Conservation (phyloP, 2,113 vertebrate species). For the Spea multiplicata region DNA sequence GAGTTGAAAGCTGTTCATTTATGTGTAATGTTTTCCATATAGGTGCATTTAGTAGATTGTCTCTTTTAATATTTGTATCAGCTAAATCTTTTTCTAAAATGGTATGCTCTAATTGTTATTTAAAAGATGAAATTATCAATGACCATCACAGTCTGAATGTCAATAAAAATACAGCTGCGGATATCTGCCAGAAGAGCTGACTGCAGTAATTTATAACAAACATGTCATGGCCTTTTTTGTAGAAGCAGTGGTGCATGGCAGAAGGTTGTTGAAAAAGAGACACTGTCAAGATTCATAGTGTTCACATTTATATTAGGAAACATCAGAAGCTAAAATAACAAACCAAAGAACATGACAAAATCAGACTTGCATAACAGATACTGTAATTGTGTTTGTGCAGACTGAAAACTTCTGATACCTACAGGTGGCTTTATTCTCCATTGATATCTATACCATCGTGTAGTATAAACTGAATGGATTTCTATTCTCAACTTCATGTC, state of each 20-base stretch:
- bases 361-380: conserved; percentile 42
- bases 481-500: not conserved
- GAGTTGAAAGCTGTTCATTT: no score
- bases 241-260: conserved; percentile 26
- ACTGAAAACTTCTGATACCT: conserved; percentile 27
- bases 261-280: conserved; percentile 37
- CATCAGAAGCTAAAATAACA: conserved; percentile 39
- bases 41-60: no score
- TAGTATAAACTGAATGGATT: not conserved
- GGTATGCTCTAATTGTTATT: not conserved
- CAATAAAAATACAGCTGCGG: not conserved
- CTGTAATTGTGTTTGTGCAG: conserved; percentile 32
- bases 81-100: not conserved
- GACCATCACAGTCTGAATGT: not conserved
- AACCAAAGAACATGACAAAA: conserved; percentile 36
- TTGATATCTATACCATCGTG: not conserved
- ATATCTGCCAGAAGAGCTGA: conserved; percentile 8
- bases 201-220: conserved; percentile 37
- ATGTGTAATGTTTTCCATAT: no score
- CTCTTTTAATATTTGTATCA: no score
- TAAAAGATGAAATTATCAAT: not conserved
- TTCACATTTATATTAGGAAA: conserved; percentile 34
- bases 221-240: conserved; percentile 32
- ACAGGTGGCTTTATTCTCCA: conserved; percentile 13
- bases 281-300: conserved; percentile 36